Evolutionary conservation across 2,888 invertebrate species (phyloP), one percentile per base, ranked within the genome.

Genomic region (Patella depressa): DNA sequence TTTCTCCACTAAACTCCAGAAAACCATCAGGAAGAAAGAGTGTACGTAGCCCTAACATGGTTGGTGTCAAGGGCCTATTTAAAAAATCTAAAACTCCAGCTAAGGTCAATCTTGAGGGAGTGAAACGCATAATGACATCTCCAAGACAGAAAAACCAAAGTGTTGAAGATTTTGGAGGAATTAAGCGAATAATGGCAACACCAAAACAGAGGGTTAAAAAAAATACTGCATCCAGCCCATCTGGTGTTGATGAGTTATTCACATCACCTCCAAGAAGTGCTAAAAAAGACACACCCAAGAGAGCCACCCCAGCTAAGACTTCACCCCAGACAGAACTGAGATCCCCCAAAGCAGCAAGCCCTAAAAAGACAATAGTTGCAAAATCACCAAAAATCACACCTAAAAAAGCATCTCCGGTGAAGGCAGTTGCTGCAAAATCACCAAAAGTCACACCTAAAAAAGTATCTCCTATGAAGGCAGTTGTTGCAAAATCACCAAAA

Each of bases 1-100:
- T 91, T 17, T 91, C 91, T 2, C 91, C 91, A 5, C 78, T 90
- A n/a, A 85, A 87, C 9, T 78, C 80, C 14, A 74, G 76, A 3
- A 83, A 81, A 72, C 53, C 73, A n/a, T n/a, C 34, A 59, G 74
- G 74, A 57, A 75, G 75, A 14, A 59, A 71, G 12, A 55, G 55
- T 24, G 79, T 83, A 59, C 83, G 81, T 74, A 88, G 86, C 73
- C 81, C 81, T 3, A 81, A 75, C 17, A 79, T 88, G 9, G 78
- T 81, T 76, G 88, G 88, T 70, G 81, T 89, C 17, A 84, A 84
- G 77, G 83, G 82, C 54, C 77, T 86, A 12, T 83, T 85, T 71
- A 79, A 75, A 54, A 80, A 69, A 24, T 75, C 71, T 55, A 78
- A 78, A 57, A 73, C 53, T 17, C 76, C 80, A 4, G 72, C 75